These are phyloP conservation scores for Mesoclemmys tuberculata DNA, from an alignment of 2,113 vertebrate genomes.

Conservation along the genomic window DNA sequence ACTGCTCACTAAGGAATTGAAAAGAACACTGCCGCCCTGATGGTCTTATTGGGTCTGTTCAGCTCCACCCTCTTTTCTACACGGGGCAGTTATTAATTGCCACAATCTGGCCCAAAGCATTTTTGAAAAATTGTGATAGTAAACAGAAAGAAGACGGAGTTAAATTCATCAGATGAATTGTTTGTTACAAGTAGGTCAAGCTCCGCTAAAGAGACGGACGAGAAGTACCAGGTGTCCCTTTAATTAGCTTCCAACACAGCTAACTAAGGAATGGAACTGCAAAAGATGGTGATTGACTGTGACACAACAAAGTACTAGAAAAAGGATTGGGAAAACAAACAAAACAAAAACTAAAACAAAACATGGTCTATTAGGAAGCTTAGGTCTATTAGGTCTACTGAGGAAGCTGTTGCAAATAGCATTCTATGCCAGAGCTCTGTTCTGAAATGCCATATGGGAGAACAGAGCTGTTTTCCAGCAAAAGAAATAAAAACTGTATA, in stretches of 20 bases:
- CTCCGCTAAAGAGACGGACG: not conserved
- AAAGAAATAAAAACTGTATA: constrained; percentile 9
- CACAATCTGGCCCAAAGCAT: not conserved
- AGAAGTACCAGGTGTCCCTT: not conserved
- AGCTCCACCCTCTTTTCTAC: not conserved
- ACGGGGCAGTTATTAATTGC: not conserved
- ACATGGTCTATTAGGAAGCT: not conserved
- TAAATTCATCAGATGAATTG: not conserved
- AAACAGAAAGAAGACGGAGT: not conserved
- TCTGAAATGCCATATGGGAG: constrained; percentile 35
- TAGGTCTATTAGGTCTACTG: too few relatives aligned
- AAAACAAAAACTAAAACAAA: not conserved
- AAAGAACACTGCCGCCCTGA: not conserved
- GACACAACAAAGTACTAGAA: not conserved
- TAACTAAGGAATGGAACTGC: not conserved
- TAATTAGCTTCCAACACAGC: not conserved
- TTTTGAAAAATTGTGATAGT: not conserved
- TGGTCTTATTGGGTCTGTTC: not conserved
- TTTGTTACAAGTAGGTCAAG: not conserved
- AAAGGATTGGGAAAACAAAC: accelerated
- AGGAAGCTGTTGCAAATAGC: constrained; percentile 14
- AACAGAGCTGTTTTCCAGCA: constrained; percentile 40
- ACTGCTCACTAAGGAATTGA: not conserved
- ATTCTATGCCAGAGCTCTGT: constrained; percentile 12
- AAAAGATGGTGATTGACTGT: not conserved